Base-by-base conservation (phyloP, 2,888 invertebrate species). In the Apodemia zela region DNA sequence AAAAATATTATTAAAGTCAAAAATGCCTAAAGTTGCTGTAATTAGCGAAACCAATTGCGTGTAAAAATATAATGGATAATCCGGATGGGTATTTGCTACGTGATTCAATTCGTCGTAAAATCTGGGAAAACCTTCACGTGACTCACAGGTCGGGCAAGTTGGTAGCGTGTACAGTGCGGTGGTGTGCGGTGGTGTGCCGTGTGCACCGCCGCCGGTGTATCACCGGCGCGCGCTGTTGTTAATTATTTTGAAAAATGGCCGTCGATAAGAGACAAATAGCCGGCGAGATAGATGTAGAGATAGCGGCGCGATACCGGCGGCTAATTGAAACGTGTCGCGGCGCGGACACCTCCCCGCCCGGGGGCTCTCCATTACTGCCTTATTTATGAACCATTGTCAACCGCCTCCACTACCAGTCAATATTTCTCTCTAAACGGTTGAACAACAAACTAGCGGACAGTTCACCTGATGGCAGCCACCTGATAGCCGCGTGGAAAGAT, bases 201-300 rank as follows among this genome's bases (percentile, higher is more conserved):
- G 35, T 11, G 17, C 21, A 21, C 51, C 4, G 13, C 13, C 51
- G 15, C 4, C 54, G 15, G n/a, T 29, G 18, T 54, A 54, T 29
- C 54, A 54, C 15, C 15, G 29, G 54, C 54, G 29, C 25, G 54
- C 59, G 13, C 18, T 38, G n/a, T 38, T 59, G 59, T 59, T 59
- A 38, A 59, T 59, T 59, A 38, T 59, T 11, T 35, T 59, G 59
- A 59, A 38, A 59, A 59, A 59, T 59, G 11, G 35, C 38, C 29
- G 5, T 18, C 59, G 59, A 59, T 59, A 59, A 59, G 35, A 38
- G 59, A 59, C 59, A 59, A 59, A 59, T 59, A 54, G 54, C 54
- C 54, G 25, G 21, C 54, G 25, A 21, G 54, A 54, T 54, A 54
- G 54, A 54, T 54, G 25, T 25, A 7, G 25, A 15, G 54, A 54